Conservation (phyloP, 2,113 vertebrate species). For the Tragelaphus strepsiceros region DNA sequence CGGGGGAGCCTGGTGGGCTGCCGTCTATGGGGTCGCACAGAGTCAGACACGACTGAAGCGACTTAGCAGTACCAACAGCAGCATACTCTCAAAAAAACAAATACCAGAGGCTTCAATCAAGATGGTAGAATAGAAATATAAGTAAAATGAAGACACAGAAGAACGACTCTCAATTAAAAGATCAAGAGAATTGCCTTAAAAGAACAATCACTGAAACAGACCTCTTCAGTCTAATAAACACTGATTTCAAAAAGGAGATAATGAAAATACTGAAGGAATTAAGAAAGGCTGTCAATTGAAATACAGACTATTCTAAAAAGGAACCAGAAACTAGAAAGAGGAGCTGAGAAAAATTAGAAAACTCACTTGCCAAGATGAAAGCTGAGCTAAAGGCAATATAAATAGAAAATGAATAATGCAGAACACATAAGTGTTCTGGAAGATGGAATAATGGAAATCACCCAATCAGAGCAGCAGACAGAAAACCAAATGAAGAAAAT, state of each 20-base stretch:
- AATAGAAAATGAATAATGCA: not conserved
- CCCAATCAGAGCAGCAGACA: not conserved
- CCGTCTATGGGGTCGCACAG: no score
- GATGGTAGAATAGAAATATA: not conserved
- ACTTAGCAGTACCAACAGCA: no score
- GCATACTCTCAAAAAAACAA: not conserved
- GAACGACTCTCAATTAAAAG: not conserved
- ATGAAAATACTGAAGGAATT: not conserved
- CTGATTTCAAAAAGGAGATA: not conserved
- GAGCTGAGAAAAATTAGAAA: not conserved
- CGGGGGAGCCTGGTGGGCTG: no score
- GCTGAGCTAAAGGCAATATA: not conserved
- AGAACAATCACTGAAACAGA: not conserved
- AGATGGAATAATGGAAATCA: not conserved
- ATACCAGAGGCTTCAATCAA: not conserved
- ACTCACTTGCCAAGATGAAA: not conserved
- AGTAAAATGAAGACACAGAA: not conserved
- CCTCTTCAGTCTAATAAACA: not conserved
- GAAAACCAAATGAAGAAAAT: not conserved
- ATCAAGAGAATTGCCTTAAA: not conserved
- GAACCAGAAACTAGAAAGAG: not conserved
- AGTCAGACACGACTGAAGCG: no score
- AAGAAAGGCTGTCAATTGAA: not conserved
- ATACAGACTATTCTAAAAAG: not conserved
- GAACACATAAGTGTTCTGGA: not conserved